These are phyloP conservation scores for Chouioia cunea DNA, from an alignment of 2,888 invertebrate genomes.

Conservation along the genomic window DNA sequence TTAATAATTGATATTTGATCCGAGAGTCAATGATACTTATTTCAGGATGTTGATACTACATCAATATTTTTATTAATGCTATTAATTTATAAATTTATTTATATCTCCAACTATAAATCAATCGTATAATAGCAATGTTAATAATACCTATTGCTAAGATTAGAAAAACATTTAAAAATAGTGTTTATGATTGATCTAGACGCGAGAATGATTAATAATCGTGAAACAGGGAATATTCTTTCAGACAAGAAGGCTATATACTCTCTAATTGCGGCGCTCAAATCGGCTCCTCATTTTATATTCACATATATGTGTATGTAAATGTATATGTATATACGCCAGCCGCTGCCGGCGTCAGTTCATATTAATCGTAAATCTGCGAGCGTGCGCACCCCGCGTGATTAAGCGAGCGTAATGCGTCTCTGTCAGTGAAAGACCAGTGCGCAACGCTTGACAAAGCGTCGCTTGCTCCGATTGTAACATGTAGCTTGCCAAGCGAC, in stretches of 20 bases:
- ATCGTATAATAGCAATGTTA: too few species aligned
- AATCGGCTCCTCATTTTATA: slow-evolving; percentile 50
- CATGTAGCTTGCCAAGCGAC: neutral
- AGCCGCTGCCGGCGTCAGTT: slow-evolving; percentile 41
- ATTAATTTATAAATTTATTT: too few species aligned
- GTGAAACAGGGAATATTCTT: neutral
- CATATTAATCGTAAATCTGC: slow-evolving; percentile 53
- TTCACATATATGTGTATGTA: slow-evolving; percentile 22
- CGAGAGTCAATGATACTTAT: too few species aligned
- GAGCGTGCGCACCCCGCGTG: slow-evolving; percentile 43
- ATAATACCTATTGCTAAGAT: neutral
- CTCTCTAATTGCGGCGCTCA: slow-evolving; percentile 40
- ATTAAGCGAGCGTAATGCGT: slow-evolving; percentile 51
- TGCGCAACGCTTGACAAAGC: slow-evolving; percentile 15
- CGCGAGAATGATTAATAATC: slow-evolving; percentile 19
- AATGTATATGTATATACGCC: slow-evolving; percentile 2
- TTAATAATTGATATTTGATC: too few species aligned
- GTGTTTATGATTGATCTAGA: neutral
- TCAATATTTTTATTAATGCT: too few species aligned
- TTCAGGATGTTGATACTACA: too few species aligned
- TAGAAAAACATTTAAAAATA: neutral
- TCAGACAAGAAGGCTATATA: too few species aligned
- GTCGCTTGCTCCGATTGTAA: slow-evolving; percentile 13
- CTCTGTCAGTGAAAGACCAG: slow-evolving; percentile 48
- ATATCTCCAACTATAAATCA: too few species aligned